Evolutionary conservation across 2,113 vertebrate genomes (phyloP), one percentile per base, ranked within the genome.

Genomic region (Gambusia affinis): DNA sequence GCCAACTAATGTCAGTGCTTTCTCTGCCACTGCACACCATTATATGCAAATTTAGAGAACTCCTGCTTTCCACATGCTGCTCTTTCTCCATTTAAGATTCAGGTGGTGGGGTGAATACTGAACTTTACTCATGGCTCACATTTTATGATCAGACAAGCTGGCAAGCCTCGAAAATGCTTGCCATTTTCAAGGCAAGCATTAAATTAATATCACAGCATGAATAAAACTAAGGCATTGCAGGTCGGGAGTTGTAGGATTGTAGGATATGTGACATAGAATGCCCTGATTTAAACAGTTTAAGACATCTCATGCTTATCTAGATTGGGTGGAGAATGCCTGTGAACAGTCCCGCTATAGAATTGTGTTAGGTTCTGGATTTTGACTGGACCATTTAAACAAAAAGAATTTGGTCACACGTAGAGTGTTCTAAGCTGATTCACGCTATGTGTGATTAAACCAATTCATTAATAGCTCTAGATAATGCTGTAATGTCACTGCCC

Each of bases 41-140:
- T 73, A 54, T n/a, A 60, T 54, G 72, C 42, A 68, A 54, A 76
- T 72, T 66, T 8, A 31, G 37, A 67, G 57, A 70, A 31, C 64
- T 35, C 5, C 35, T 75, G 24, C 64, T 67, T 80, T 78, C 27
- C 19, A 64, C 3, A 19, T 35, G 12, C 3, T 31, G 28, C 42
- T 76, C 60, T 30, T 27, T 71, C 31, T 64, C 67, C n/a, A n/a
- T 60, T 67, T 67, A 8, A 64, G 28, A 66, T 72, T 81, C 57
- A 27, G 19, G 42, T 7, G 44, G 30, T 33, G 22, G 11, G 8
- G 47, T 22, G 27, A 70, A 37, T 35, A 24, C 28, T 78, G 74
- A 78, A 81, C 72, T 79, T 73, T 70, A 47, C 51, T 78, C 30
- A 73, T 3, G 35, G 63, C 1, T 0, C 6, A 64, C 47, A 79